Conservation (phyloP, 92 coral and sea anemone species). For the Epizoanthus stellaris region DNA sequence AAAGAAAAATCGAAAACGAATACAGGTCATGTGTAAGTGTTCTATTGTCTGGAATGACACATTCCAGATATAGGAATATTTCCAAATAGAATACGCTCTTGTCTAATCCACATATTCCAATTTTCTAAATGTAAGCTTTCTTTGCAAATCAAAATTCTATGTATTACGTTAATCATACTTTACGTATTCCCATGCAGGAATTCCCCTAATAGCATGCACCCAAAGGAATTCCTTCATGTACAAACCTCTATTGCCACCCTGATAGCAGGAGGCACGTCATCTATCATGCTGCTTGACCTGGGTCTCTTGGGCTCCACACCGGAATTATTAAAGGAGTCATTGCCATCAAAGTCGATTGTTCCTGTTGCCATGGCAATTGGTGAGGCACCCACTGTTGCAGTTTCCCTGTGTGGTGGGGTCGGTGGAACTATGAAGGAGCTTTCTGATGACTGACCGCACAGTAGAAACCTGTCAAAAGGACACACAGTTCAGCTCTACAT, state of each 20-base stretch:
- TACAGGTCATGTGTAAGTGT: no score
- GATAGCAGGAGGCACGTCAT: constrained; percentile 87
- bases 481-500: background rate
- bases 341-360: constrained; percentile 78
- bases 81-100: no score
- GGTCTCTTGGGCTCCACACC: constrained; percentile 87
- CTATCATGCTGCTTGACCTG: constrained; percentile 91
- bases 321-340: constrained; percentile 73
- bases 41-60: no score
- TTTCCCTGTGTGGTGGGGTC: constrained; percentile 80
- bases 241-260: constrained; percentile 89
- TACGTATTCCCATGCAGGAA: no score
- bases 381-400: constrained; percentile 76
- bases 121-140: no score
- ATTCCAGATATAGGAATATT: no score
- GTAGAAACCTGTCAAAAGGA: constrained; percentile 66
- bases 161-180: no score
- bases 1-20: no score
- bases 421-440: constrained; percentile 79
- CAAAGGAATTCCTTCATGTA: background rate
- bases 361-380: constrained; percentile 90
- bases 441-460: constrained; percentile 91
- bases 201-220: no score
- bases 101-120: no score
- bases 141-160: no score